Percentiles rank a stretch among this genome's conserved stretches.
phyloP scores from a whole-genome alignment of 2,113 vertebrate species.

The Myiozetetes cayanensis region DNA sequence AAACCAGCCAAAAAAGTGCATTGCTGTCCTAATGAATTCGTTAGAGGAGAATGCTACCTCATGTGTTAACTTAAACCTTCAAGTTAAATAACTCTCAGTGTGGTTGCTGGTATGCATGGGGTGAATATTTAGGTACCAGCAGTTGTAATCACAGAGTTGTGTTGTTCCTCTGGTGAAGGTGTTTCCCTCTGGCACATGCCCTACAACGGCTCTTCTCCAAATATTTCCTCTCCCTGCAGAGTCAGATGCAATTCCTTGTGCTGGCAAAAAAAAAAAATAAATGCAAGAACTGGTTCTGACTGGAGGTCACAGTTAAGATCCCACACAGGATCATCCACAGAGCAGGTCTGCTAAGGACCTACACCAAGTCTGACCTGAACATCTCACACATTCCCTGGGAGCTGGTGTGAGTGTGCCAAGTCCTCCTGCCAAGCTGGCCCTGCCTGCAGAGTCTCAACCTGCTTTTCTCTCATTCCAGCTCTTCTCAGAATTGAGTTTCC shows the following conservation, averaged over 20 bases:
- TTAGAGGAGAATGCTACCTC: neutral
- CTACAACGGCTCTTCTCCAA: neutral
- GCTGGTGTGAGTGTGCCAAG: neutral
- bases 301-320: neutral
- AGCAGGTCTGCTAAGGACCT: neutral
- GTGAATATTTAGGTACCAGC: neutral
- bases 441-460: neutral
- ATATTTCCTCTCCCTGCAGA: fast-evolving
- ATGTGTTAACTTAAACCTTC: neutral
- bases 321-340: neutral
- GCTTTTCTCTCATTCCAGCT: neutral
- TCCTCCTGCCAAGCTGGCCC: neutral
- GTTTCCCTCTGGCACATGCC: neutral
- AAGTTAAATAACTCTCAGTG: neutral
- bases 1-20: neutral
- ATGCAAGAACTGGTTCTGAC: neutral
- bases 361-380: neutral
- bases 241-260: neutral
- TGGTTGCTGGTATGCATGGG: neutral
- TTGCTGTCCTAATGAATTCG: neutral
- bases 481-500: neutral
- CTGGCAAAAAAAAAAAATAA: neutral
- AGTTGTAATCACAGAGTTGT: neutral
- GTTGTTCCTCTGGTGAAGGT: neutral
- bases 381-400: neutral